Conservation (phyloP, 2,888 invertebrate species). For the Melolontha melolontha region DNA sequence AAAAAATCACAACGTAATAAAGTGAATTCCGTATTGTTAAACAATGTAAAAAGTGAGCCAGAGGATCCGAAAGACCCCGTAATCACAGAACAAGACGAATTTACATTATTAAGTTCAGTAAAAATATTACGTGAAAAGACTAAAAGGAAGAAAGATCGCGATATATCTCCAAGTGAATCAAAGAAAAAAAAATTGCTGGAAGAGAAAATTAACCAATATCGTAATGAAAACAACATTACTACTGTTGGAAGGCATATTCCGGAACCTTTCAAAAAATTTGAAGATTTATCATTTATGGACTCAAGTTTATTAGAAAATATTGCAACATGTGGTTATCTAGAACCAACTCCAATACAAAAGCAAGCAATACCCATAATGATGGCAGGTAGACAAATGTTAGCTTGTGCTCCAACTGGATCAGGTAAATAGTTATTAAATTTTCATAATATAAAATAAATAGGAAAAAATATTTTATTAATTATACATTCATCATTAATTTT, state of each 20-base stretch:
- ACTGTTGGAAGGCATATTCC: conserved; percentile 85
- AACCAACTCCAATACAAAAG: conserved; percentile 92
- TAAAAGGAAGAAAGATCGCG: conserved; percentile 51
- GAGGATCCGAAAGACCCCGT: no score
- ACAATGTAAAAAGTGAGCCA: conserved; percentile 15
- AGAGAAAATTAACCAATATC: conserved; percentile 75
- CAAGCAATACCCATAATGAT: conserved; percentile 93
- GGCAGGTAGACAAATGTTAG: conserved; percentile 85
- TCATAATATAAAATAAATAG: neutral
- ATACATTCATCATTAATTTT: conserved; percentile 1
- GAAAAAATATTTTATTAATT: neutral
- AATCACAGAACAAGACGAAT: neutral
- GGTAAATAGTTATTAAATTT: conserved; percentile 60
- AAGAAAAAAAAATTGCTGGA: conserved; percentile 66
- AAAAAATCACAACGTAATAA: conserved; percentile 1
- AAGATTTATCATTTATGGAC: conserved; percentile 71
- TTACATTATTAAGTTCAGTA: neutral
- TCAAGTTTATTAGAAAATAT: conserved; percentile 77
- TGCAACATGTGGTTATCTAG: conserved; percentile 74
- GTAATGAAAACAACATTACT: conserved; percentile 83
- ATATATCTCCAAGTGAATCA: conserved; percentile 54
- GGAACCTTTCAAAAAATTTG: conserved; percentile 78
- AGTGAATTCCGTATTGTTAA: neutral
- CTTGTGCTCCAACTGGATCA: conserved; percentile 97
- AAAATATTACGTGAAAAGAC: neutral